Evolutionary conservation across 1,140 invertebrate species (phyloP), one percentile per base, ranked within the genome.

Genomic region (Drosophila bocqueti): DNA sequence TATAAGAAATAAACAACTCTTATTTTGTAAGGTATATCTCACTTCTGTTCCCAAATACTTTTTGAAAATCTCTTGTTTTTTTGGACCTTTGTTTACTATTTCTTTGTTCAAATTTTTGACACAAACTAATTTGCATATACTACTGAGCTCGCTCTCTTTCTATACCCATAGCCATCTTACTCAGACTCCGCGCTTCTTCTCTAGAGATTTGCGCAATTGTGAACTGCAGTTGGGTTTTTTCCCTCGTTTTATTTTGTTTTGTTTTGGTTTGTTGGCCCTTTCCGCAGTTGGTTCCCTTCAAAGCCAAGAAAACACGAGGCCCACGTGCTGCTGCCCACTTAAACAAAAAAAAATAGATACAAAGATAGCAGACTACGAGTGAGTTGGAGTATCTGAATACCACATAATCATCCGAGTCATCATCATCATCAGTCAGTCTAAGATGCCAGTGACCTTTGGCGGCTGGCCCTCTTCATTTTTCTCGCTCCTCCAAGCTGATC

Each of bases 401-500:
- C 58, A 38, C 40, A 66, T 67, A 63, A 72, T 72, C 62, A 81
- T 61, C 64, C 52, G 40, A 72, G 47, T 73, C 83, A 71, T 67
- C 66, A 76, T 76, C 65, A 66, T 83, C 71, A 72, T 43, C 49
- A 67, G 46, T 74, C 69, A 61, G 29, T 60, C 46, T 59, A 69
- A 60, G 81, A 85, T 90, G 85, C 86, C 85, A 90, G 86, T 90
- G 85, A 90, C 85, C 85, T 90, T 85, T 90, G 75, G 45, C 58
- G 50, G 54, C 36, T 52, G 61, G 34, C 24, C 46, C 63, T 74
- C 49, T 72, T 71, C 38, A 60, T 73, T 79, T 81, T 78, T 73
- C 66, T 73, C 58, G 64, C 58, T 72, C 67, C 65, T 46, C 50
- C 38, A 36, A 42, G 47, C 61, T 42, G 85, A 79, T 81, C 76